Evolutionary conservation across 2,888 invertebrate genomes (phyloP), one percentile per base, ranked within the genome.

Genomic region (Pristionchus japonicus): DNA sequence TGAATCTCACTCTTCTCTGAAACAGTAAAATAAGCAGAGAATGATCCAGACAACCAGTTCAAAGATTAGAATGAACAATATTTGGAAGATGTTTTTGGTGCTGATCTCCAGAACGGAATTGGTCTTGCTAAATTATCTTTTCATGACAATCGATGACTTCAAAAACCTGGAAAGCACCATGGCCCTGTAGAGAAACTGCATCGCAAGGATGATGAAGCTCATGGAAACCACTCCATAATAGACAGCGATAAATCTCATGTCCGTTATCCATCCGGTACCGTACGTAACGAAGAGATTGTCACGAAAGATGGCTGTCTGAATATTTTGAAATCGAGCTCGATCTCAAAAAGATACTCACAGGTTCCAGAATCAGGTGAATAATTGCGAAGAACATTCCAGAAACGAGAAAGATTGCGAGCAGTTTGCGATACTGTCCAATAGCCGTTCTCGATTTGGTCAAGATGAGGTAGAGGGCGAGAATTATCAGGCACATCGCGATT

Each of bases 191-290:
- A 80, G 23, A 40, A 80, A 80, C 17, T 80, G 80, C 7, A 20
- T 49, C 13, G 80, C 80, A 31, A 80, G 27, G 15, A 80, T 80
- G 80, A 80, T 37, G 31, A 80, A 80, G 23, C 80, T 80, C 47
- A 80, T 31, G 27, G 80, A 49, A n/a, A 49, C 80, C 4, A 80
- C 80, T 49, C 80, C 80, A 31, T 49, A 80, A 23, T 80, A 80
- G 1, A 47, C n/a, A 17, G 80, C 34, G 20, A 80, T 49, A 1
- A 49, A 47, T 13, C 47, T 13, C 27, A 49, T 31, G 20, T 47
- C 80, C 3, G 47, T 17, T 13, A 80, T 80, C 31, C n/a, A 27
- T 43, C 80, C 80, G 20, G 47, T 47, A 20, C 80, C 80, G 49
- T 80, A 80, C 1, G 49, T 49, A 1, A 80, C n/a, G 49, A 80